Conservation (phyloP, 2,888 invertebrate species). For the Perizoma flavofasciatum region DNA sequence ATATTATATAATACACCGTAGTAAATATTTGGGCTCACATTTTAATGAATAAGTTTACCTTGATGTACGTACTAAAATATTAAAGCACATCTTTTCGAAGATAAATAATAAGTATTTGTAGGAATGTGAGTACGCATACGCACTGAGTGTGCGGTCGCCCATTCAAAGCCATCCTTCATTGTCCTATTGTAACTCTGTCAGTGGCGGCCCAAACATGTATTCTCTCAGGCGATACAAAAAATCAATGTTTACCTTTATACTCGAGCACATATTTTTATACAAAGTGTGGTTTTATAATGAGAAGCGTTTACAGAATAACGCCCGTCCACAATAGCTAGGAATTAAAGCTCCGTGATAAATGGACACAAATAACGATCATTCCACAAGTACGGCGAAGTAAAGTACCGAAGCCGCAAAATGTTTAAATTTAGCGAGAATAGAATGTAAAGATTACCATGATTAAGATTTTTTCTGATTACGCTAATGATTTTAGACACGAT, state of each 20-base stretch:
- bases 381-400: conserved; percentile 45
- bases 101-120: conserved; percentile 19
- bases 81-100: conserved; percentile 14
- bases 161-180: conserved; percentile 75
- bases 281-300: conserved; percentile 80
- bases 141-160: conserved; percentile 78
- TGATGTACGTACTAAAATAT: conserved; percentile 2
- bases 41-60: neutral
- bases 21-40: neutral
- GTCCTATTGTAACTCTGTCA: conserved; percentile 76
- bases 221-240: conserved; percentile 74
- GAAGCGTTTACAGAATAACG: conserved; percentile 81
- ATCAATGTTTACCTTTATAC: conserved; percentile 82
- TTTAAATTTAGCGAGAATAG: neutral
- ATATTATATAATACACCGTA: too few species aligned
- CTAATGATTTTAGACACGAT: conserved; percentile 3
- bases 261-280: conserved; percentile 81
- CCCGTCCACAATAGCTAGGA: conserved; percentile 74
- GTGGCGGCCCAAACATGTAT: conserved; percentile 78
- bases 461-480: too few species aligned
- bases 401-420: conserved; percentile 41
- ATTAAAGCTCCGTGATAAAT: conserved; percentile 75
- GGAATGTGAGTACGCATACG: conserved; percentile 45
- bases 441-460: conserved; percentile 11
- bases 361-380: conserved; percentile 44